Evolutionary conservation across 2,797 vertebrate species (phyloP), one percentile per base, ranked within the genome.

Genomic region (Rousettus madagascariensis): DNA sequence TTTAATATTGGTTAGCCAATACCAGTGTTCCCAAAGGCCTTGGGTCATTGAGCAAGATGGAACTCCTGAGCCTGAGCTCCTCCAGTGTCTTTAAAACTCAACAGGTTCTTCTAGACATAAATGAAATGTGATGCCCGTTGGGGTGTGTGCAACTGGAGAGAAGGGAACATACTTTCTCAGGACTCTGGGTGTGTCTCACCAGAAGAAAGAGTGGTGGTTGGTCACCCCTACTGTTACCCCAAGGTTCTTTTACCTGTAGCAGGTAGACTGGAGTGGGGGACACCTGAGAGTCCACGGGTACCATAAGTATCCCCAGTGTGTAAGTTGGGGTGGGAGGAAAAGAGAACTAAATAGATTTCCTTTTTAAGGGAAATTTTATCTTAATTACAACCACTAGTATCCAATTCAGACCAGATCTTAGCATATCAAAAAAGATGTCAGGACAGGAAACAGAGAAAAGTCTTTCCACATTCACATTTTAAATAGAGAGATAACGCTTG

Each of bases 401-500:
- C 24, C 10, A 4, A 2, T 74, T 92, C 94, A 84, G 61, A 53
- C n/a, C 86, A 20, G 2, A 43, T 90, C 92, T 63, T 72, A 9
- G 66, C 65, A 11, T 63, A 49, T 80, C 94, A 91, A 36, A 59
- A 59, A 61, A 86, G 92, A 79, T 93, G 82, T 90, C 95, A 78
- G 78, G 63, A 90, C 36, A 8, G 0, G 33, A 38, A 66, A 24
- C 41, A 77, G 71, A 85, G 59, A 53, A 4, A 36, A 6, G 3
- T 5, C 0, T 26, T 57, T 59, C 91, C 90, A 49, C 49, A 24
- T 17, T 86, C 89, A 68, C 84, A 61, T 90, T 90, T 94, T 94
- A 96, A 96, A 96, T 68, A 86, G 77, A 95, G 90, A 83, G 87
- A 8, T 51, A 88, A 85, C 59, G 69, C 85, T 96, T 71, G 2